Conservation (phyloP, 2,888 invertebrate genomes). For the Gastrophysa polygoni region DNA sequence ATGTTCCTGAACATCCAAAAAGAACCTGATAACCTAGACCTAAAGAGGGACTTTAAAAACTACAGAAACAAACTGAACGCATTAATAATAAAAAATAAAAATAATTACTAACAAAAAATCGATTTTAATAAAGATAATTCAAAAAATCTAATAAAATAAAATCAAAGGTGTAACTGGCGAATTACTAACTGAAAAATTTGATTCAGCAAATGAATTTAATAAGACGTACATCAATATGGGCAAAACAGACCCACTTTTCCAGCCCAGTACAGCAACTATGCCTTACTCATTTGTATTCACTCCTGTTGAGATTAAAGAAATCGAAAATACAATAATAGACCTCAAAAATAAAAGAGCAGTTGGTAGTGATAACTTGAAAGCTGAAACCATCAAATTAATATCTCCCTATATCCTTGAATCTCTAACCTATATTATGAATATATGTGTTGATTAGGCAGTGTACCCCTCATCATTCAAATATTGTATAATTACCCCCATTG, state of each 20-base stretch:
- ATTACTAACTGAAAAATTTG: neutral
- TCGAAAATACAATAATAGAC: slow-evolving; percentile 4
- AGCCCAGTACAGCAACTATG: neutral
- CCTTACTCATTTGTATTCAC: neutral
- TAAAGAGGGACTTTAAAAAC: neutral
- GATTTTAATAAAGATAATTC: neutral
- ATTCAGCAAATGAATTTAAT: slow-evolving; percentile 3
- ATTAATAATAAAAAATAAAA: neutral
- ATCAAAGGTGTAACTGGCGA: slow-evolving; percentile 2
- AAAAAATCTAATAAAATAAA: neutral
- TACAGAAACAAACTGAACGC: slow-evolving; percentile 8
- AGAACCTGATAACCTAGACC: neutral
- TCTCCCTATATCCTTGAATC: neutral
- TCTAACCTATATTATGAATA: slow-evolving; percentile 5
- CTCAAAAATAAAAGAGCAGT: slow-evolving; percentile 10
- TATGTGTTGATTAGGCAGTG: slow-evolving; percentile 3
- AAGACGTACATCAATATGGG: neutral
- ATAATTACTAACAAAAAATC: neutral
- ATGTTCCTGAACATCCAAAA: neutral
- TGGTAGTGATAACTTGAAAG: slow-evolving; percentile 9
- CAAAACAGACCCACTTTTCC: neutral
- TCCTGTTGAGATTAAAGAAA: neutral
- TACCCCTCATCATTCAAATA: slow-evolving; percentile 11
- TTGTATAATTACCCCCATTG: slow-evolving; percentile 9
- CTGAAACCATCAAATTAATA: slow-evolving; percentile 17